A percentile compares a stretch with the other conserved stretches of the same genome.
Conservation (phyloP, 2,113 vertebrate species). For the Calyptommatus sinebrachiatus region DNA sequence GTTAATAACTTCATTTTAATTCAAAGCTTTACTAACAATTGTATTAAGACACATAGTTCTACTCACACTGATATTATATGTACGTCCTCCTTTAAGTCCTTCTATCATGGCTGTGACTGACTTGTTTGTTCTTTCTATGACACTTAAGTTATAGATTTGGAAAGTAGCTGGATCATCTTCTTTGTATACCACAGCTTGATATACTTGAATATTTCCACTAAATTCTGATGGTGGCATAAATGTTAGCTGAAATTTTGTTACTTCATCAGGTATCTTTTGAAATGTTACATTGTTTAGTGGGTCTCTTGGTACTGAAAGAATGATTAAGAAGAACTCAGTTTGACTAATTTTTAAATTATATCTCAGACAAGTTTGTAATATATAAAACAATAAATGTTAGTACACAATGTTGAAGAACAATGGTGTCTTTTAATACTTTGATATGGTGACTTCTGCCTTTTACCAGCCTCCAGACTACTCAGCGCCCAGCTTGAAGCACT, state of each 20-base stretch:
- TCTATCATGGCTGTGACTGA: constrained; percentile 82
- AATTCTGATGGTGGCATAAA: constrained; percentile 89
- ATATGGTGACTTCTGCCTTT: no score
- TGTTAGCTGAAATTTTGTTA: constrained; percentile 85
- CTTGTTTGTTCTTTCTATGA: constrained; percentile 76
- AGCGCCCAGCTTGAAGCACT: no score
- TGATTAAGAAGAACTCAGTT: background rate
- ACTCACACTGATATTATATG: constrained; percentile 89
- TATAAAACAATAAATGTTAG: no score
- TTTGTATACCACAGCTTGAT: constrained; percentile 83
- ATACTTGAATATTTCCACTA: constrained; percentile 90
- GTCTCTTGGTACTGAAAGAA: constrained; percentile 85
- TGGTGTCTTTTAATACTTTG: no score
- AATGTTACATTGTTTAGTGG: constrained; percentile 90
- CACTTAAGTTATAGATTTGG: constrained; percentile 77
- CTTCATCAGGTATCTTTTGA: constrained; percentile 85
- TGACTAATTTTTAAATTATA: background rate
- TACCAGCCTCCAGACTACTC: no score
- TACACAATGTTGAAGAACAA: no score
- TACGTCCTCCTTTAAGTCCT: constrained; percentile 91
- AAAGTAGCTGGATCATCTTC: constrained; percentile 76
- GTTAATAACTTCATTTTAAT: background rate
- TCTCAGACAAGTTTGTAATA: background rate
- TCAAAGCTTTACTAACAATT: background rate
- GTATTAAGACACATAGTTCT: background rate